Percentiles rank a stretch among this genome's conserved stretches.
phyloP scores from a whole-genome alignment of 2,888 invertebrate species.

The Homarus gammarus region DNA sequence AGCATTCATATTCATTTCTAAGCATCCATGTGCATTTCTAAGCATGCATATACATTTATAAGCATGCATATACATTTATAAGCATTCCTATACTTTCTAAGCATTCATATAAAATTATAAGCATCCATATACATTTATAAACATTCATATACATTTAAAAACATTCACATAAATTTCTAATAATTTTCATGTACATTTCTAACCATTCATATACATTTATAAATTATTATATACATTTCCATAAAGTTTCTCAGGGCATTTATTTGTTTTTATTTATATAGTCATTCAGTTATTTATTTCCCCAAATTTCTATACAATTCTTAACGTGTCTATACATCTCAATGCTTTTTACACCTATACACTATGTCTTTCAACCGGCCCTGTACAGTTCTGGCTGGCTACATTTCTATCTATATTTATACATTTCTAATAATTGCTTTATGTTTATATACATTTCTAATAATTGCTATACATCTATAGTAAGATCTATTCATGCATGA shows the following conservation, averaged over 20 bases:
- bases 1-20: background rate
- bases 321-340: no score
- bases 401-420: no score
- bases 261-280: constrained; percentile 28
- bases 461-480: no score
- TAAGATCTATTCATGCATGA: no score
- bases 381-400: no score
- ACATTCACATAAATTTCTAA: constrained; percentile 20
- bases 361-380: no score
- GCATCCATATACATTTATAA: background rate
- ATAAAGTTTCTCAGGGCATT: constrained; percentile 10
- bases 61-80: background rate
- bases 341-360: no score
- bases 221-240: constrained; percentile 25
- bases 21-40: background rate
- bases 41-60: constrained; percentile 11
- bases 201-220: constrained; percentile 28
- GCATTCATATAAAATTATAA: background rate
- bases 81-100: background rate
- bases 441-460: no score
- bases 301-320: no score
- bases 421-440: no score
- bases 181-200: constrained; percentile 23
- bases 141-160: background rate
- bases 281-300: background rate